Evolutionary conservation across 2,113 vertebrate species (phyloP), one percentile per base, ranked within the genome.

Genomic region (Heptranchias perlo): DNA sequence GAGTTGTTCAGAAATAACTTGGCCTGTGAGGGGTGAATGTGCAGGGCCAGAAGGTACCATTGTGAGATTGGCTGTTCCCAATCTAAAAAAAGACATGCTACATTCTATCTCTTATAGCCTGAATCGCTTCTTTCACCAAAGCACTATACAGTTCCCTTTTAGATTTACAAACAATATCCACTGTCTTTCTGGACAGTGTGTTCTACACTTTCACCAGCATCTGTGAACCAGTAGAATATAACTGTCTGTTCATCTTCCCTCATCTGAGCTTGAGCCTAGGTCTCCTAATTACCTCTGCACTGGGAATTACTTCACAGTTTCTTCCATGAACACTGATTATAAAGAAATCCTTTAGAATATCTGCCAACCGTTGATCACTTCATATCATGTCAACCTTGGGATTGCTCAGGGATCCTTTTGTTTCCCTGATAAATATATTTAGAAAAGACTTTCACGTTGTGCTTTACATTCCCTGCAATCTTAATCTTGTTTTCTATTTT

Each of bases 321-420:
- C 89, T 93, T 61, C 58, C 58, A 23, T n/a, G 31, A n/a, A 58
- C 52, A 91, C 31, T 92, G 87, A 92, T 92, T 93, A 25, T 93
- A 62, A 4, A 62, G n/a, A 64, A 93, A 58, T n/a, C 58, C 18
- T 62, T 93, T 93, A 64, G 89, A 93, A 62, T 93, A 93, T 93
- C 89, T 93, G 58, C 89, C 89, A 93, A 62, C 89, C 58, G 62
- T 61, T 93, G 89, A 93, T 93, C 89, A 93, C 58, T 93, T 62
- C 58, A n/a, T 64, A 39, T 16, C 35, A 8, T 39, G 58, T n/a
- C 89, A 93, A n/a, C 35, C n/a, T 62, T 21, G n/a, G 89, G 35
- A n/a, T 62, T 35, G 54, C 54, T 92, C 89, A 92, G 54, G 18
- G 89, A 61, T 39, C 89, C 54, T 62, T 23, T 93, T 93, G 89